Conservation (phyloP, 2,888 invertebrate genomes). For the Boloria euphrosyne region DNA sequence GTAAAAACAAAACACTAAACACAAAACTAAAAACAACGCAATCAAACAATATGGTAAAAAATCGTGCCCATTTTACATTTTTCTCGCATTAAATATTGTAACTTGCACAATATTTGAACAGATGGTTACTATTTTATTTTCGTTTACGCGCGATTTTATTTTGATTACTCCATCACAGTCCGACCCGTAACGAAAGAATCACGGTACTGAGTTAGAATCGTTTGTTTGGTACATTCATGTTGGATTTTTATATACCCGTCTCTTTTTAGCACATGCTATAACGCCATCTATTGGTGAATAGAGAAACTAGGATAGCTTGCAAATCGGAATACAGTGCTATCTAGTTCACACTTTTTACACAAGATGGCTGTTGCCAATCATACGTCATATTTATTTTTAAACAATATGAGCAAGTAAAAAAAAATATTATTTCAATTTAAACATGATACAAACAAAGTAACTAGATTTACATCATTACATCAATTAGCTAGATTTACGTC, state of each 20-base stretch:
- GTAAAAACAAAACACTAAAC: slow-evolving; percentile 72
- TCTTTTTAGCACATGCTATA: slow-evolving; percentile 56
- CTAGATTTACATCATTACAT: too few relatives aligned
- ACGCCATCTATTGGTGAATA: slow-evolving; percentile 56
- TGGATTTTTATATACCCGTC: slow-evolving; percentile 53
- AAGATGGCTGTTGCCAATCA: slow-evolving; percentile 3
- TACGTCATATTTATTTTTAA: not conserved
- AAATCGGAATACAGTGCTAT: too few relatives aligned
- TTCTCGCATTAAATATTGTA: slow-evolving; percentile 64
- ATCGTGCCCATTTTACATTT: slow-evolving; percentile 62
- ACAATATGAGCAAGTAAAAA: not conserved
- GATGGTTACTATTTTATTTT: slow-evolving; percentile 74
- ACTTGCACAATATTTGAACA: slow-evolving; percentile 78
- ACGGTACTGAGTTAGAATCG: slow-evolving; percentile 63
- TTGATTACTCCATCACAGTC: slow-evolving; percentile 43
- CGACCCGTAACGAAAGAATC: slow-evolving; percentile 58
- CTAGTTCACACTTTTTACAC: not conserved
- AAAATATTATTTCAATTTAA: too few relatives aligned
- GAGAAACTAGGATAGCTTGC: not conserved
- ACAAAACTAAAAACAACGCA: slow-evolving; percentile 57
- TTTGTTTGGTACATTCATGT: slow-evolving; percentile 56
- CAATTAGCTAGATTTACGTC: too few relatives aligned
- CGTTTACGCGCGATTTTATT: slow-evolving; percentile 67
- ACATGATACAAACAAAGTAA: too few relatives aligned
- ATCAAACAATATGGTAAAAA: slow-evolving; percentile 47